These are phyloP conservation scores for Danaus plexippus DNA, from an alignment of 1,140 invertebrate genomes.

Conservation along the genomic window DNA sequence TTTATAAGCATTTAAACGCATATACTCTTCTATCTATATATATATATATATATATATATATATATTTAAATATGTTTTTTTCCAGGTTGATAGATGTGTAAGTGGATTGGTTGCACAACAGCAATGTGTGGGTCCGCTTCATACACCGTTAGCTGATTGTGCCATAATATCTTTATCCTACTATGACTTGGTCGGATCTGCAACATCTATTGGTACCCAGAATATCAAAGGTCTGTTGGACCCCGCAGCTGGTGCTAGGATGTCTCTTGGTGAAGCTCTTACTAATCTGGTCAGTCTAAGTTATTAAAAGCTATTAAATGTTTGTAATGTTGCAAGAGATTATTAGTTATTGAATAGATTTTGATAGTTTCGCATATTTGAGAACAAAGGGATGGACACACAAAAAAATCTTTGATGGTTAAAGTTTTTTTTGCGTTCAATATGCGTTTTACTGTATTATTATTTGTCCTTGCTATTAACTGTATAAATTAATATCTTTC, in stretches of 20 bases:
- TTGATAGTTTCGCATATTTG: no score
- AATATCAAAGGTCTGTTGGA: conserved; percentile 93
- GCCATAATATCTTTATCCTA: conserved; percentile 91
- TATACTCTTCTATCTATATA: no score
- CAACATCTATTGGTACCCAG: conserved; percentile 96
- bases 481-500: no score
- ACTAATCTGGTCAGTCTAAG: conserved; percentile 83
- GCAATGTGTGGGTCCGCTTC: conserved; percentile 96
- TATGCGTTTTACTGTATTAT: no score
- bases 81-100: conserved; percentile 92
- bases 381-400: no score
- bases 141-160: conserved; percentile 95
- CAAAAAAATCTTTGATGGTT: no score
- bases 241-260: conserved; percentile 87
- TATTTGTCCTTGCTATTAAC: no score
- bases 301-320: no score
- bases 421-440: no score
- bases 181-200: conserved; percentile 83
- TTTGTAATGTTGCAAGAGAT: no score
- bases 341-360: no score
- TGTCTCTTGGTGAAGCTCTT: conserved; percentile 94
- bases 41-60: no score
- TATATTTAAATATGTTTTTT: neutral
- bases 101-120: conserved; percentile 97
- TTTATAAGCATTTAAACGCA: neutral